Percentiles rank a stretch among this genome's conserved stretches.
Evolutionary conservation across 2,113 vertebrate genomes (phyloP).

Genomic region (Pterocles gutturalis): DNA sequence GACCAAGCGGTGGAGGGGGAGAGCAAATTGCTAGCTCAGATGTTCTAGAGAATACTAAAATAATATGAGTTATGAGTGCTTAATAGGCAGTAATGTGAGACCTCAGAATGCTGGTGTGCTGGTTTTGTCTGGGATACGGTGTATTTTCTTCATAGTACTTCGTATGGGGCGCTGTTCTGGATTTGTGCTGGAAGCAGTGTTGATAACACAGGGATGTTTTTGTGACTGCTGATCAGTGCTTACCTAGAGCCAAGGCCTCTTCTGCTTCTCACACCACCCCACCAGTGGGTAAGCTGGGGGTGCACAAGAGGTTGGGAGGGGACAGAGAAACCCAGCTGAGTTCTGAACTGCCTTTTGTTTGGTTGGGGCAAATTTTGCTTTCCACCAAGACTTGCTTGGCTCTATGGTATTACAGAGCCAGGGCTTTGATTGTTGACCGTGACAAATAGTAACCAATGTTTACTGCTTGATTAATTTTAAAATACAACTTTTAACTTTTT

Average conservation of each 20-base stretch:
- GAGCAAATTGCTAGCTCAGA: not conserved
- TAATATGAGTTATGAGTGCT: not conserved
- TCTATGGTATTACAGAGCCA: not conserved
- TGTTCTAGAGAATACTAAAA: not conserved
- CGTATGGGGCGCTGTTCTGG: no score
- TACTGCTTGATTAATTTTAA: not conserved
- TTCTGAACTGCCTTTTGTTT: not conserved
- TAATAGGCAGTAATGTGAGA: not conserved
- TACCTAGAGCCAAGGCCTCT: no score
- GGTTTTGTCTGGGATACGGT: no score
- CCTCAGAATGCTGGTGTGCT: not conserved
- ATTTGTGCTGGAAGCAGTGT: no score
- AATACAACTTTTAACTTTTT: not conserved
- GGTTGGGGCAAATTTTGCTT: not conserved
- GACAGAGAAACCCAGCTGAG: not conserved
- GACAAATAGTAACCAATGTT: not conserved
- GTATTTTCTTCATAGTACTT: no score
- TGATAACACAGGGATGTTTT: no score
- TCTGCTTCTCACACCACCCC: no score
- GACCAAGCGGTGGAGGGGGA: accelerated
- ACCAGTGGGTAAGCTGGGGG: no score
- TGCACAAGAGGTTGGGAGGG: no score
- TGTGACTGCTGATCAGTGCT: no score
- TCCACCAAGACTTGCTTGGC: not conserved
- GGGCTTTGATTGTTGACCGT: not conserved